Evolutionary conservation across 2,113 vertebrate genomes (phyloP), one percentile per base, ranked within the genome.

Genomic region (Phasianus colchicus): DNA sequence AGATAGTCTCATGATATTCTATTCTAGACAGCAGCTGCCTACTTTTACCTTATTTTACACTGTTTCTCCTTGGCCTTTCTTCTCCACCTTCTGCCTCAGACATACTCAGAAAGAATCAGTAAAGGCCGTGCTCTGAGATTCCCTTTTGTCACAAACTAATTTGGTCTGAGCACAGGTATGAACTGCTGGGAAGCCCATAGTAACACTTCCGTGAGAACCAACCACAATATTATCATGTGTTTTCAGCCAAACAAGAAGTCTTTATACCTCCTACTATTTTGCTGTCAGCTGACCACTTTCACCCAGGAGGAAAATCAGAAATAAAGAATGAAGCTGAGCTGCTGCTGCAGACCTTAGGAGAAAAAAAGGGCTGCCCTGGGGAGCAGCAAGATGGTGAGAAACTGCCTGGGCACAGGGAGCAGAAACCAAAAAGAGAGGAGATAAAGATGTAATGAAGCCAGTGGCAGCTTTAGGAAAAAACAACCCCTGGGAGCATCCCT

Each of bases 281-380:
- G 55, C 72, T 83, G 25, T 60, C 81, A 45, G 29, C 22, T 32
- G 32, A 24, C 30, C 52, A 38, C 52, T 34, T 70, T 43, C 47
- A 73, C 30, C 13, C 12, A 64, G 43, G 24, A 90, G 17, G 30
- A 83, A 85, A 89, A 25, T 18, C 2, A 11, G 52, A 82, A n/a
- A 54, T 27, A 87, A 73, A 55, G 71, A 75, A 66, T 6, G 7
- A 71, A 38, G 34, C 2, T 3, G 42, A 71, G 30, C 6, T 42
- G 50, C 38, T 90, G 65, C 21, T 1, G 0, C 1, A 45, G 57
- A 71, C 32, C 29, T 42, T 57, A 55, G 0, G 2, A 74, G 50
- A n/a, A 77, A 55, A 29, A 64, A 36, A 5, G 6, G 27, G 1
- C 13, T 85, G 32, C 34, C 2, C 14, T 13, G 1, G 3, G 40